phyloP scores from a whole-genome alignment of 2,888 invertebrate genomes.

The Mythimna loreyi region DNA sequence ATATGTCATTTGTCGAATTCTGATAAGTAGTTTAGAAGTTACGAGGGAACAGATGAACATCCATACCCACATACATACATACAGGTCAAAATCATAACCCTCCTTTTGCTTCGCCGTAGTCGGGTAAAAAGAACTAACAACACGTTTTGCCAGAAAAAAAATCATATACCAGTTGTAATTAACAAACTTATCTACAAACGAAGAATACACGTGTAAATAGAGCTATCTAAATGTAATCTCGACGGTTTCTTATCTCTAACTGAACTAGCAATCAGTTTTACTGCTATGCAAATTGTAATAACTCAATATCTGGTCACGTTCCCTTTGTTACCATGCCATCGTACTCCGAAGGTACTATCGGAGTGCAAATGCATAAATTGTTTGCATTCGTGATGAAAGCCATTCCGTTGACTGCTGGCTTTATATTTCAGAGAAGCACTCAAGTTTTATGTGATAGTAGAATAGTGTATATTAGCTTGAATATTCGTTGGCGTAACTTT shows the following conservation, averaged over 20 bases:
- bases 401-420: constrained; percentile 41
- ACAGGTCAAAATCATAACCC: no score
- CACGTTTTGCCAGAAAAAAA: no score
- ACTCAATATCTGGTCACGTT: constrained; percentile 49
- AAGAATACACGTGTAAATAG: constrained; percentile 22
- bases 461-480: constrained; percentile 47
- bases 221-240: constrained; percentile 11
- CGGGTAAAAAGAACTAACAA: no score
- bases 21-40: no score
- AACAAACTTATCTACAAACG: not conserved
- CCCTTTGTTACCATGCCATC: constrained; percentile 7
- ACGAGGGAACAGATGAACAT: no score
- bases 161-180: not conserved
- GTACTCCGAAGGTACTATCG: constrained; percentile 7
- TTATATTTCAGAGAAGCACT: constrained; percentile 56
- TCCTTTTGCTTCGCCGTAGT: no score
- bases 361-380: constrained; percentile 49
- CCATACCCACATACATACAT: no score
- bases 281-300: constrained; percentile 46
- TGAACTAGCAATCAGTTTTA: constrained; percentile 43
- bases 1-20: no score
- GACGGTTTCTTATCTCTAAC: constrained; percentile 34
- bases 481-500: constrained; percentile 56
- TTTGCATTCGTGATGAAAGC: constrained; percentile 56
- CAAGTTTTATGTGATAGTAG: constrained; percentile 48